Base-by-base conservation (phyloP, 2,113 vertebrate genomes). In the Calidris pugnax region DNA sequence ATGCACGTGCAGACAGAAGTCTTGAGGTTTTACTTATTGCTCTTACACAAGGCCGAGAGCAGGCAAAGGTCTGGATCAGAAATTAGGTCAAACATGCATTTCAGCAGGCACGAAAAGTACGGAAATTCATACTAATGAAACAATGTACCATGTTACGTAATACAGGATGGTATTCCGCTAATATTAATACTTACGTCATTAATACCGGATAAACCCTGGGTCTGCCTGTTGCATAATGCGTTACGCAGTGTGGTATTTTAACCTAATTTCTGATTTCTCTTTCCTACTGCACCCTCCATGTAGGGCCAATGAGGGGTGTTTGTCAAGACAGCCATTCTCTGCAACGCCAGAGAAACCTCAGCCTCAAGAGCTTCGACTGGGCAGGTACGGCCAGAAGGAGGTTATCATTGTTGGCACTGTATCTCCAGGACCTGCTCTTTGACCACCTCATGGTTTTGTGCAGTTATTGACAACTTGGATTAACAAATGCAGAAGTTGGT, bases 21-120 rank as follows among this genome's bases (percentile, higher is more conserved):
- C 87, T 95, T 90, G 87, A 94, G 89, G 88, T 90, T 94, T 95
- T 90, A 73, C 89, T 93, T 95, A 95, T 86, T 96, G 93, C 93
- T 97, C 84, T 96, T 93, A 92, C 88, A 92, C 73, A 90, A 95
- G 93, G 78, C 85, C 84, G 60, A 48, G 51, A 96, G 89, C 83
- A 93, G 87, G 85, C 67, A 94, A 96, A 92, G 75, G 85, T 89
- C 77, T 74, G 60, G 89, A 90, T 95, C 95, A 97, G 95, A 98
- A 98, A 98, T 98, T 95, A 97, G 97, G 97, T 98, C 97, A 98
- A 97, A 97, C 95, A 95, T 97, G 95, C 97, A 97, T 90, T 95
- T 97, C 48, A 64, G 96, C 96, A 97, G 93, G 94, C 96, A 98
- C 75, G 12, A 71, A 93, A 85, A 96, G 87, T 93, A 73, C 92